Conservation (phyloP, 2,888 invertebrate species). For the Antitype chi region DNA sequence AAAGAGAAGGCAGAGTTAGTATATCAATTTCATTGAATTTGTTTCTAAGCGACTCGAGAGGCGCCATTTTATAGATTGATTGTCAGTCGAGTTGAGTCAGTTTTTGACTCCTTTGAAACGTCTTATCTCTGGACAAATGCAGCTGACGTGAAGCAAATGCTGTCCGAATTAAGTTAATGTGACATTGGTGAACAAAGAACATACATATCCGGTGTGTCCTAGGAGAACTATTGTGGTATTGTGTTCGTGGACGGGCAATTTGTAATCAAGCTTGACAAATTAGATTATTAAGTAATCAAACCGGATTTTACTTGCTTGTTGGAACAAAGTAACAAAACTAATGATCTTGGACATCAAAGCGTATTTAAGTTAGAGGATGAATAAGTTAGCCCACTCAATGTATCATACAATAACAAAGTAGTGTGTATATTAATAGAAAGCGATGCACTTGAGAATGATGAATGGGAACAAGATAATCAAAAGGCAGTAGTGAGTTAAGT, state of each 20-base stretch:
- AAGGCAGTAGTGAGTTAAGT: constrained; percentile 69
- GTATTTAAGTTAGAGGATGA: constrained; percentile 42
- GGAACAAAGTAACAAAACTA: constrained; percentile 49
- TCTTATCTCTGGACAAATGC: constrained; percentile 56
- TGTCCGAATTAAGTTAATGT: constrained; percentile 70
- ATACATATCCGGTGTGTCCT: constrained; percentile 72
- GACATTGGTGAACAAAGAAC: constrained; percentile 72
- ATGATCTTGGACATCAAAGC: constrained; percentile 57
- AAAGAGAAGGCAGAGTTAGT: no score
- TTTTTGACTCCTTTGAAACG: constrained; percentile 13
- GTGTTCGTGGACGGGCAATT: constrained; percentile 73
- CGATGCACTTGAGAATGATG: constrained; percentile 73
- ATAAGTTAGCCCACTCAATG: constrained; percentile 46
- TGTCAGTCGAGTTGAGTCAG: not conserved
- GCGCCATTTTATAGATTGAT: no score
- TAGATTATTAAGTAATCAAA: constrained; percentile 72
- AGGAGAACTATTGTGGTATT: constrained; percentile 78
- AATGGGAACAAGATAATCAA: constrained; percentile 74
- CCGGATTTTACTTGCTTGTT: constrained; percentile 55
- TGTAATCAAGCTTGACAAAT: constrained; percentile 78
- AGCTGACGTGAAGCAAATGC: constrained; percentile 57
- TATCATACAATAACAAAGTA: constrained; percentile 63
- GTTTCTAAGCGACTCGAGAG: no score
- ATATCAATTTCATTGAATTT: no score
- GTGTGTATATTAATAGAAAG: constrained; percentile 70